phyloP scores from a whole-genome alignment of 1,140 invertebrate genomes.

The Trichonephila clavipes region DNA sequence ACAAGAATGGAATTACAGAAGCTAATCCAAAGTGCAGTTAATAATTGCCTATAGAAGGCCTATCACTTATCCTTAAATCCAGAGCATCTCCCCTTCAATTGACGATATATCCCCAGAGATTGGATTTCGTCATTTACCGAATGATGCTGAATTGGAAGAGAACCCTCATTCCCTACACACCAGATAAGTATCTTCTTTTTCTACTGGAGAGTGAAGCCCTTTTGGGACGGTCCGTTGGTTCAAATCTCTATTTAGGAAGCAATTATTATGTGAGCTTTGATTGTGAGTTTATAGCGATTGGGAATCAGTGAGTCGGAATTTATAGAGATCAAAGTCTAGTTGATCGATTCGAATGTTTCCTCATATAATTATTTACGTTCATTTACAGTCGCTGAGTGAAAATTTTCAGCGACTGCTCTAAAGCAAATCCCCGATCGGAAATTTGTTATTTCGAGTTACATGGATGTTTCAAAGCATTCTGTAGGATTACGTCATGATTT shows the following conservation, averaged over 20 bases:
- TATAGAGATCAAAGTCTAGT: not conserved
- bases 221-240: constrained; percentile 20
- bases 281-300: not conserved
- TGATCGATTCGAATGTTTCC: not conserved
- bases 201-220: not conserved
- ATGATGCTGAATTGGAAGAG: not conserved
- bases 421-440: too few species aligned
- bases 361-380: not conserved
- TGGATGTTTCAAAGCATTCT: too few species aligned
- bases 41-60: constrained; percentile 29
- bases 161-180: too few species aligned
- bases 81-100: not conserved
- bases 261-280: constrained; percentile 38
- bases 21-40: not conserved
- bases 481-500: too few species aligned
- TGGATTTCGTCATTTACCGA: constrained; percentile 28
- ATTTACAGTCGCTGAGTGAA: not conserved
- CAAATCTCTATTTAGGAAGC: constrained; percentile 16
- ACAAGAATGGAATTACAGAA: not conserved
- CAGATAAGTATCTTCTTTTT: not conserved
- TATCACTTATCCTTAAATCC: constrained; percentile 22
- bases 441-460: too few species aligned
- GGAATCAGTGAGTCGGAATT: not conserved
- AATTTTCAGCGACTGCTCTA: too few species aligned
- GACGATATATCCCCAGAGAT: constrained; percentile 25